Conservation (phyloP, 2,888 invertebrate genomes). For the Harpagoxenus sublaevis region DNA sequence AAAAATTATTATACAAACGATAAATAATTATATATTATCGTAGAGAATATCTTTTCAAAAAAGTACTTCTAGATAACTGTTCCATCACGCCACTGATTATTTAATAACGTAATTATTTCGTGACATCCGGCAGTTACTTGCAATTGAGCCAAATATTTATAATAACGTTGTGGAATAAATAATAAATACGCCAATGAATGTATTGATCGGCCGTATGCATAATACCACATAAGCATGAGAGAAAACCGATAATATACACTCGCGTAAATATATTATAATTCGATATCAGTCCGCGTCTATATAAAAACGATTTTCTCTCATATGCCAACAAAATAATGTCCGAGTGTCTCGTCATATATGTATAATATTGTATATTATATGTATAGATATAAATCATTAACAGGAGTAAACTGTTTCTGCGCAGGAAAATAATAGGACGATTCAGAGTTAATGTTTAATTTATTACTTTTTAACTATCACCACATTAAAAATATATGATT, state of each 20-base stretch:
- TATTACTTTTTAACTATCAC: background rate
- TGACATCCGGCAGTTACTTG: slow-evolving; percentile 1
- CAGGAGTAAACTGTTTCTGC: slow-evolving; percentile 22
- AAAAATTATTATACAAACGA: background rate
- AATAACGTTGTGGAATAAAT: slow-evolving; percentile 43
- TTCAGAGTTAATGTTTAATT: background rate
- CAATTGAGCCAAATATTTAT: slow-evolving; percentile 38
- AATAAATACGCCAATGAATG: slow-evolving; percentile 21
- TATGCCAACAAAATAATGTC: slow-evolving; percentile 23
- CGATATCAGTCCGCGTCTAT: background rate
- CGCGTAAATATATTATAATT: slow-evolving; percentile 39
- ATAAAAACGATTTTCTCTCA: slow-evolving; percentile 38
- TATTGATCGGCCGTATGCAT: slow-evolving; percentile 2
- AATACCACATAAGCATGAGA: slow-evolving; percentile 19
- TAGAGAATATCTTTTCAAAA: background rate
- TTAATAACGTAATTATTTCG: slow-evolving; percentile 24
- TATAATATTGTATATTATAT: too few relatives aligned
- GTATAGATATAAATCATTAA: background rate
- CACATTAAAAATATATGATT: slow-evolving; percentile 16
- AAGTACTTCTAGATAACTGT: slow-evolving; percentile 4
- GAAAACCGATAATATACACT: slow-evolving; percentile 3
- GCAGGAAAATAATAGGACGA: background rate
- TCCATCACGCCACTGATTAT: slow-evolving; percentile 15
- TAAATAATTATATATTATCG: slow-evolving; percentile 5
- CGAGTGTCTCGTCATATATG: background rate